These are phyloP conservation scores for Ptychadena robeensis DNA, from an alignment of 2,797 vertebrate species.

Conservation along the genomic window DNA sequence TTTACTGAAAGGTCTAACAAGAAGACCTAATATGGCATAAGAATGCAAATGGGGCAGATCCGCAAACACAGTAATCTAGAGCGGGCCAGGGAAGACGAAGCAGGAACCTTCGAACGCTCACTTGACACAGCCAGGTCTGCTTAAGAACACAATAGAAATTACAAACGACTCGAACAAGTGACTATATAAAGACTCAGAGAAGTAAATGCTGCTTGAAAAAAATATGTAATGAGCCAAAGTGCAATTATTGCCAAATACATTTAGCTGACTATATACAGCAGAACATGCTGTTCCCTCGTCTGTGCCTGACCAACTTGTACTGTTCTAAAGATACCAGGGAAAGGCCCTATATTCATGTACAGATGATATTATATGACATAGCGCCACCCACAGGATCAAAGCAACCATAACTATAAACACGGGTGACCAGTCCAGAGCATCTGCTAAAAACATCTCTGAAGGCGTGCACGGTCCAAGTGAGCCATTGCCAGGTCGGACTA, in stretches of 20 bases:
- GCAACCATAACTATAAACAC: neutral
- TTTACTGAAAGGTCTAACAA: constrained; percentile 54
- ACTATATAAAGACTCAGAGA: neutral
- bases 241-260: neutral
- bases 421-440: neutral
- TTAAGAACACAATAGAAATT: neutral
- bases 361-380: neutral
- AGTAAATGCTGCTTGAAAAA: neutral
- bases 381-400: neutral
- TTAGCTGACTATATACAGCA: neutral
- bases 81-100: constrained; percentile 6
- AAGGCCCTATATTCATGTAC: neutral
- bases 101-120: neutral
- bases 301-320: neutral
- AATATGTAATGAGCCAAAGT: neutral
- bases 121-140: neutral
- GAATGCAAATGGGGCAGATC: constrained; percentile 46
- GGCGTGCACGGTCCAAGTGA: no score
- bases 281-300: neutral
- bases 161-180: neutral
- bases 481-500: neutral
- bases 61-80: neutral
- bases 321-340: constrained; percentile 7
- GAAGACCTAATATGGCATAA: constrained; percentile 60
- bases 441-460: no score